These are phyloP conservation scores for Montipora sp. DNA, from an alignment of 64 coral and sea anemone genomes.

Conservation along the genomic window DNA sequence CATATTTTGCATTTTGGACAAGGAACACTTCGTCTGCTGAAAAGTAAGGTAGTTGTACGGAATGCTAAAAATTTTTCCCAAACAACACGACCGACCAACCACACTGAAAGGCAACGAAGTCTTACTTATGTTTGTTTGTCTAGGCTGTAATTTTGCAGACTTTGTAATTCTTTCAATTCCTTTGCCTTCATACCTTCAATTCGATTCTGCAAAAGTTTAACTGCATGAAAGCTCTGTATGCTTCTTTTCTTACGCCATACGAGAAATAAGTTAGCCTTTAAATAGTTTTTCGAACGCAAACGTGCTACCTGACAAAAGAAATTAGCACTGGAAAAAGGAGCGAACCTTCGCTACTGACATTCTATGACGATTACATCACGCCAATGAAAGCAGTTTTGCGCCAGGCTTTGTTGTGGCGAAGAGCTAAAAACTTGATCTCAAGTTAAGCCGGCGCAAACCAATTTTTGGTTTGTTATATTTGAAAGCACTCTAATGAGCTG, in stretches of 20 bases:
- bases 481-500: background rate
- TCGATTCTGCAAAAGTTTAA: no score
- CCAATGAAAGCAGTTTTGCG: background rate
- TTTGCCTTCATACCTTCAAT: background rate
- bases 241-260: background rate
- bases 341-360: background rate
- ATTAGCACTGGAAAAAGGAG: background rate
- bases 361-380: constrained; percentile 2
- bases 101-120: constrained; percentile 4
- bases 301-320: background rate
- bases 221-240: background rate
- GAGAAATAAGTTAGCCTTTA: background rate
- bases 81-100: background rate
- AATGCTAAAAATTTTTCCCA: constrained; percentile 29
- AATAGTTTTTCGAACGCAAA: background rate
- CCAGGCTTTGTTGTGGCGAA: background rate
- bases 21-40: background rate
- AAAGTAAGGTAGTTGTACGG: background rate
- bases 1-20: background rate
- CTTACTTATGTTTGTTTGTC: constrained; percentile 34
- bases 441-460: background rate
- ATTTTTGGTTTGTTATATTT: background rate
- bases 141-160: background rate
- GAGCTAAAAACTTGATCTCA: no score
- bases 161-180: constrained; percentile 21